Percentiles rank a stretch among this genome's conserved stretches.
Conservation (phyloP, 2,888 invertebrate species). For the Phortica magna region DNA sequence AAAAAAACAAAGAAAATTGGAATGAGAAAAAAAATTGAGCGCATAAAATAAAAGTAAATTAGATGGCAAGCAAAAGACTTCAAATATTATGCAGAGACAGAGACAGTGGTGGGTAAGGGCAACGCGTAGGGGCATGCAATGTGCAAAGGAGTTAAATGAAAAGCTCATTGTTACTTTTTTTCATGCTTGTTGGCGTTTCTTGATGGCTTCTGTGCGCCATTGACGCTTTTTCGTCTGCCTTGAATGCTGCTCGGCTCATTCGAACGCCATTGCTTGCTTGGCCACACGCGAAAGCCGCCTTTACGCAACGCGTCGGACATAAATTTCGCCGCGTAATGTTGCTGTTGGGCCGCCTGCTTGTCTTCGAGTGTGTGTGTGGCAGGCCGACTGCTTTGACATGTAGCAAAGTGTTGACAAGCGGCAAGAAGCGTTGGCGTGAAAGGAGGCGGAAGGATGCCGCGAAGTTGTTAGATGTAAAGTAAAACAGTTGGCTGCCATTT, state of each 20-base stretch:
- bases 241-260: background rate
- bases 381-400: too few relatives aligned
- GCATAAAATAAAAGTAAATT: conserved; percentile 54
- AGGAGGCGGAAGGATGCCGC: too few relatives aligned
- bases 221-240: background rate
- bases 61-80: conserved; percentile 32
- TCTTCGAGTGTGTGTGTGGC: too few relatives aligned
- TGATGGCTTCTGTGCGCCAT: background rate
- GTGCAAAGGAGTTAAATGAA: conserved; percentile 26
- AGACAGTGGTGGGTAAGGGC: background rate
- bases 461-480: too few relatives aligned
- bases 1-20: conserved; percentile 13
- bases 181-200: background rate
- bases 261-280: background rate
- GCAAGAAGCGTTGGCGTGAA: too few relatives aligned
- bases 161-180: background rate
- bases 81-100: background rate
- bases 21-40: conserved; percentile 17
- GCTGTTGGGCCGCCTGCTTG: too few relatives aligned
- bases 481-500: too few relatives aligned
- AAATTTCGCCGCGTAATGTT: background rate
- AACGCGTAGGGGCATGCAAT: background rate
- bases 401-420: too few relatives aligned
- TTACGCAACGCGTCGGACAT: background rate
- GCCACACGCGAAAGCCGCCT: background rate